Evolutionary conservation across 1,140 invertebrate genomes (phyloP), one percentile per base, ranked within the genome.

Genomic region (Drosophila ananassae): DNA sequence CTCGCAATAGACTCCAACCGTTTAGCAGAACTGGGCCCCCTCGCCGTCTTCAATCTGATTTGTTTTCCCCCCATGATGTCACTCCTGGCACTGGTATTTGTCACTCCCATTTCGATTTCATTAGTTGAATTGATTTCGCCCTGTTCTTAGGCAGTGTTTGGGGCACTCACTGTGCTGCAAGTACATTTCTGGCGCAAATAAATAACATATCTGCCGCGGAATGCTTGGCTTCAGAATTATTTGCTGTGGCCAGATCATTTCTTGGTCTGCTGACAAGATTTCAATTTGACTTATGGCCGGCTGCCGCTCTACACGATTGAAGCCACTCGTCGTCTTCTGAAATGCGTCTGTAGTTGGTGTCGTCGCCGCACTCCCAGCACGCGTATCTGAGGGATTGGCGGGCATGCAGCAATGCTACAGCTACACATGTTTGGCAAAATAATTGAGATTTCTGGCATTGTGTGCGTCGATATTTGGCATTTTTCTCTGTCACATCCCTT

Each of bases 401-500:
- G 57, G 77, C 66, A 85, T 76, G 78, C 72, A 71, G 61, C 74
- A 64, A 59, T 77, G 68, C 64, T 61, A 89, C 78, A 85, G 82
- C 58, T 60, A 87, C 82, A 85, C 78, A 87, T 85, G 82, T 87
- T 87, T 87, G 66, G 71, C 64, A 74, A 77, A 87, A 85, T 85
- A 85, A 82, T 87, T 85, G 73, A 82, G 74, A 85, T 87, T 81
- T 80, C 73, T 81, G 48, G 57, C 62, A 47, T 60, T 73, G 61
- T 56, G 34, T 59, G 50, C 25, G 46, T 34, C 76, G 69, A 79
- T 79, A 75, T 87, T 81, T 81, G 77, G 79, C 72, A 72, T 82
- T 85, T 67, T 72, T 81, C 50, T 73, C 87, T 67, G 64, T 77
- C 48, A 68, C 64, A 75, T 74, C 62, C 51, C 39, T 60, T 37